Conservation (phyloP, 2,113 vertebrate species). For the Chrysemys picta region DNA sequence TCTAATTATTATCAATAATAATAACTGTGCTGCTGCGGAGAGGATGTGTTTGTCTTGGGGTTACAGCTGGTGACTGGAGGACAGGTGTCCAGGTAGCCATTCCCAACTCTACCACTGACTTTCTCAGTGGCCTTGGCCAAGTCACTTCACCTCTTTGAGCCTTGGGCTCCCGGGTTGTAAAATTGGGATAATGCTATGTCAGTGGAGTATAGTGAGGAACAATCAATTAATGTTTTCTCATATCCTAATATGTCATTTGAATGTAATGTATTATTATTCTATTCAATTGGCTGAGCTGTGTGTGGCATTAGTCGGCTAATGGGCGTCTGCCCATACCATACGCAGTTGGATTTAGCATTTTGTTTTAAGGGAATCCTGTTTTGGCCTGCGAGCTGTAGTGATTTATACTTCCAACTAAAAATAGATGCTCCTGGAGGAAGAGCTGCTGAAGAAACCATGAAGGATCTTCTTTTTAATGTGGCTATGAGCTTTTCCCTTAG, state of each 20-base stretch:
- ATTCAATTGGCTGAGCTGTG: accelerated
- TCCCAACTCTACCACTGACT: not conserved
- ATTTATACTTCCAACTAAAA: constrained; percentile 61
- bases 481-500: not conserved
- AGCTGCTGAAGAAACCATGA: not conserved
- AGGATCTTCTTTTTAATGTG: constrained; percentile 13
- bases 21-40: not conserved
- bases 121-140: accelerated
- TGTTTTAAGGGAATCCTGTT: not conserved
- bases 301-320: accelerated
- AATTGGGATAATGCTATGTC: accelerated
- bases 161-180: not conserved
- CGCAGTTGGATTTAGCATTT: not conserved
- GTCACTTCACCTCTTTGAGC: accelerated
- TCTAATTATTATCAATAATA: not conserved
- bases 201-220: accelerated
- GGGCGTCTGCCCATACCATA: accelerated
- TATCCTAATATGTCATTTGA: accelerated
- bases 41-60: not conserved
- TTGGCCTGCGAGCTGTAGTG: not conserved
- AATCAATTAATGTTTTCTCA: accelerated
- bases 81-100: accelerated
- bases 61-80: not conserved
- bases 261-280: accelerated
- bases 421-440: constrained; percentile 57